Percentiles rank a stretch among this genome's conserved stretches.
Evolutionary conservation across 2,888 invertebrate genomes (phyloP).

Genomic region (Elmis aenea): DNA sequence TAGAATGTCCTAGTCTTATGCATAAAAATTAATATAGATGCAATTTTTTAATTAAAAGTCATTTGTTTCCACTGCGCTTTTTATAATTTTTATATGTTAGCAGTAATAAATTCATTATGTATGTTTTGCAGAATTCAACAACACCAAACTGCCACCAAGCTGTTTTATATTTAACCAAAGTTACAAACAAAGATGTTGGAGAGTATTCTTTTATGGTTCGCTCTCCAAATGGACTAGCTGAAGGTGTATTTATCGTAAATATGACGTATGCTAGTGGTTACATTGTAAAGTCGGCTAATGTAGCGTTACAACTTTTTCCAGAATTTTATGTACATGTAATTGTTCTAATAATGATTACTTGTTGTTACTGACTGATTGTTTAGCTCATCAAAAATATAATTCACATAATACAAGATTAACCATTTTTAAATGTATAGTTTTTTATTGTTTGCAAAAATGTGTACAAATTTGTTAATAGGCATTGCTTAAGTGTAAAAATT

Average conservation of each 20-base stretch:
- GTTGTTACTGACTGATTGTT: slow-evolving; percentile 42
- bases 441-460: slow-evolving; percentile 42
- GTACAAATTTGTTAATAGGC: slow-evolving; percentile 48
- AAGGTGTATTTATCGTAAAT: slow-evolving; percentile 59
- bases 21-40: too few species aligned
- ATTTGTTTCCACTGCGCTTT: too few species aligned
- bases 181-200: slow-evolving; percentile 55
- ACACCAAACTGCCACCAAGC: slow-evolving; percentile 57
- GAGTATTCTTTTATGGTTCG: slow-evolving; percentile 61
- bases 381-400: too few species aligned
- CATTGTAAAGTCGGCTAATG: slow-evolving; percentile 35
- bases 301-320: slow-evolving; percentile 32
- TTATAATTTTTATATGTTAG: too few species aligned
- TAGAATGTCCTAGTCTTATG: too few species aligned
- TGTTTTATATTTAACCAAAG: slow-evolving; percentile 54
- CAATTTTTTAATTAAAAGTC: too few species aligned
- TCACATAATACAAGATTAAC: too few species aligned
- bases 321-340: slow-evolving; percentile 41
- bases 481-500: slow-evolving; percentile 46
- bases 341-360: slow-evolving; percentile 36
- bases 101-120: too few species aligned
- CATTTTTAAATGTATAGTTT: slow-evolving; percentile 39
- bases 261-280: slow-evolving; percentile 52
- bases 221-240: slow-evolving; percentile 58
- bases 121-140: slow-evolving; percentile 52